Evolutionary conservation across 1,140 invertebrate species (phyloP).

Genomic region (Drosophila orena): DNA sequence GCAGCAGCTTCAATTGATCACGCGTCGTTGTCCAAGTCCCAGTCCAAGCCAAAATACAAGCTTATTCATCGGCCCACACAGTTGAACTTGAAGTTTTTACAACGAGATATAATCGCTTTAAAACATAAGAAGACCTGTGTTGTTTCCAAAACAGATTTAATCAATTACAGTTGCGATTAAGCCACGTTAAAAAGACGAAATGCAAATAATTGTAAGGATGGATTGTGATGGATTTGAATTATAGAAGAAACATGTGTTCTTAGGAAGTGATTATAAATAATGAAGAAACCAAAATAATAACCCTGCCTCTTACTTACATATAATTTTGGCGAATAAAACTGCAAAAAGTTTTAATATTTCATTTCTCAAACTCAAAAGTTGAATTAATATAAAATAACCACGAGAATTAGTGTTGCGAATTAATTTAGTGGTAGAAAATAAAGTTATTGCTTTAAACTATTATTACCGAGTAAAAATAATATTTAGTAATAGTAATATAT

Average conservation of each 20-base stretch:
- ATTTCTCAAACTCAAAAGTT: too few relatives aligned
- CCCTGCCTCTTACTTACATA: too few relatives aligned
- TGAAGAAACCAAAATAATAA: neutral
- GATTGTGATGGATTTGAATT: conserved; percentile 14
- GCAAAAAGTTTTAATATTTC: too few relatives aligned
- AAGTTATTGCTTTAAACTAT: too few relatives aligned
- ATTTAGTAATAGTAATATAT: too few relatives aligned
- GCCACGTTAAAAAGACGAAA: conserved; percentile 34
- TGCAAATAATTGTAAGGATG: conserved; percentile 74
- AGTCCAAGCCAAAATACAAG: conserved; percentile 36
- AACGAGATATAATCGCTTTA: conserved; percentile 33
- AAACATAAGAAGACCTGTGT: conserved; percentile 25
- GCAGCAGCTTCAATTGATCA: conserved; percentile 70
- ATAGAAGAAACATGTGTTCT: neutral
- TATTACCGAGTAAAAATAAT: too few relatives aligned
- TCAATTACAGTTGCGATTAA: conserved; percentile 36
- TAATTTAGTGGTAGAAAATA: too few relatives aligned
- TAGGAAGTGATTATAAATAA: neutral
- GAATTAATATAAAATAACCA: neutral
- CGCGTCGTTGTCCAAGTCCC: conserved; percentile 66
- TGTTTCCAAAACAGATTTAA: conserved; percentile 52
- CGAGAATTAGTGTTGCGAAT: too few relatives aligned
- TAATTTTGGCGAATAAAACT: too few relatives aligned
- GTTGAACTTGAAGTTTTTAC: conserved; percentile 61
- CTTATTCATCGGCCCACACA: conserved; percentile 48